These are phyloP conservation scores for Lathamus discolor DNA, from an alignment of 2,113 vertebrate species.

Conservation along the genomic window DNA sequence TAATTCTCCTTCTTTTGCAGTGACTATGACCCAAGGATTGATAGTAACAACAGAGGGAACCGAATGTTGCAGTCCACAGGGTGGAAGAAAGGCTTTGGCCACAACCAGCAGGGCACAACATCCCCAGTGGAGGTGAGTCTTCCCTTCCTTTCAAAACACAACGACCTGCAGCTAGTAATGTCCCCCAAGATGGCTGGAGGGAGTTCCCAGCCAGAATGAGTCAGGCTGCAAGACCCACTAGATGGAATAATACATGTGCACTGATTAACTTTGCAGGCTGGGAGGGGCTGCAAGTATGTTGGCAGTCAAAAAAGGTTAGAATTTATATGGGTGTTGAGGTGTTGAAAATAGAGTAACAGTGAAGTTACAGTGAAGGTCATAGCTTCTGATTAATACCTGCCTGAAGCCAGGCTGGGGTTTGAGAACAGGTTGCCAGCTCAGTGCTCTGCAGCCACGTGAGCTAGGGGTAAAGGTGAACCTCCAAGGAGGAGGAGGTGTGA, in stretches of 20 bases:
- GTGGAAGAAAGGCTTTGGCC: slow-evolving; percentile 75
- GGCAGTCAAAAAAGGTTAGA: not conserved
- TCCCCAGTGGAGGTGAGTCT: slow-evolving; percentile 74
- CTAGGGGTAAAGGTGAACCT: not conserved
- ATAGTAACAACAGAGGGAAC: slow-evolving; percentile 75
- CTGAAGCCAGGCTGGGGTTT: not conserved
- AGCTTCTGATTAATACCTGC: not conserved
- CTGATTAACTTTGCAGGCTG: not conserved
- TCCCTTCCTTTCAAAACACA: not conserved
- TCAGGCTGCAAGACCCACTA: not conserved
- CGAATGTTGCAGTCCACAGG: slow-evolving; percentile 62
- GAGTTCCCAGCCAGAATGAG: not conserved
- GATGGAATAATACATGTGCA: not conserved
- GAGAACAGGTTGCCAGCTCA: not conserved
- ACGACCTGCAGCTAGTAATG: not conserved
- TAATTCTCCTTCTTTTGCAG: slow-evolving; percentile 61
- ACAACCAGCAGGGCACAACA: slow-evolving; percentile 73
- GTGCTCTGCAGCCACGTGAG: not conserved
- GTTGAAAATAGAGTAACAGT: not conserved
- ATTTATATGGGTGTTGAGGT: not conserved
- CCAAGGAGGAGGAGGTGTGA: not conserved
- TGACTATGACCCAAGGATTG: slow-evolving; percentile 67
- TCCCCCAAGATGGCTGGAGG: not conserved
- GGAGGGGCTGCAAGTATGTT: not conserved
- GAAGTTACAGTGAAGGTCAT: not conserved